Conservation (phyloP, 2,888 invertebrate species). For the Drosophila anomelani region DNA sequence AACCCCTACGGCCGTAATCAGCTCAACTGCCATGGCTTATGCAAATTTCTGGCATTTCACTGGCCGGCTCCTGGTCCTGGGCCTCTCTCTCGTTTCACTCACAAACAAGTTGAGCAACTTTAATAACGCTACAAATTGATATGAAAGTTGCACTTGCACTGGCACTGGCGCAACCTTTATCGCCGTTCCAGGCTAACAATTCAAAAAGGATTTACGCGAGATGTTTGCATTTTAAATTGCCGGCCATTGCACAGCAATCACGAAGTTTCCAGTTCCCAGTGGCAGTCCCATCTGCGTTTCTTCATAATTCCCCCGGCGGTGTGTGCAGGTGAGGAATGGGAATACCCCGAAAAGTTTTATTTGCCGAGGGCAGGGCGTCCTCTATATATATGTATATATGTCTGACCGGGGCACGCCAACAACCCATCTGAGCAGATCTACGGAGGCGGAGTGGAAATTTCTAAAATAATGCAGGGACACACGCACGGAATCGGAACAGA, state of each 20-base stretch:
- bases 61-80: neutral
- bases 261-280: slow-evolving; percentile 16
- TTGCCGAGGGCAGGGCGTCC: neutral
- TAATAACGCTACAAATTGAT: slow-evolving; percentile 41
- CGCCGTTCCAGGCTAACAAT: slow-evolving; percentile 17
- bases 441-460: slow-evolving; percentile 17
- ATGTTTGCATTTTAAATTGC: slow-evolving; percentile 49
- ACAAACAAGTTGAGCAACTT: slow-evolving; percentile 23
- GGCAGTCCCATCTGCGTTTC: slow-evolving; percentile 24
- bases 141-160: slow-evolving; percentile 7
- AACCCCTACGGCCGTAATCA: slow-evolving; percentile 18
- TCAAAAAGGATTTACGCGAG: slow-evolving; percentile 31
- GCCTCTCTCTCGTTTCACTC: neutral
- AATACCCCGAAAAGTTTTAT: slow-evolving; percentile 17
- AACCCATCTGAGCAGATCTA: slow-evolving; percentile 8
- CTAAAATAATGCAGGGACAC: slow-evolving; percentile 41
- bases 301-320: slow-evolving; percentile 35
- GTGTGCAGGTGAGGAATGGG: neutral
- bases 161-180: neutral
- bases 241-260: slow-evolving; percentile 41
- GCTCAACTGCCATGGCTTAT: slow-evolving; percentile 41
- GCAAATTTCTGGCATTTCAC: slow-evolving; percentile 39
- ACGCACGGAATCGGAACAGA: slow-evolving; percentile 25
- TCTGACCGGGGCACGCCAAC: slow-evolving; percentile 22
- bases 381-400: slow-evolving; percentile 1